Conservation (phyloP, 2,888 invertebrate species). For the Suillia variegata region DNA sequence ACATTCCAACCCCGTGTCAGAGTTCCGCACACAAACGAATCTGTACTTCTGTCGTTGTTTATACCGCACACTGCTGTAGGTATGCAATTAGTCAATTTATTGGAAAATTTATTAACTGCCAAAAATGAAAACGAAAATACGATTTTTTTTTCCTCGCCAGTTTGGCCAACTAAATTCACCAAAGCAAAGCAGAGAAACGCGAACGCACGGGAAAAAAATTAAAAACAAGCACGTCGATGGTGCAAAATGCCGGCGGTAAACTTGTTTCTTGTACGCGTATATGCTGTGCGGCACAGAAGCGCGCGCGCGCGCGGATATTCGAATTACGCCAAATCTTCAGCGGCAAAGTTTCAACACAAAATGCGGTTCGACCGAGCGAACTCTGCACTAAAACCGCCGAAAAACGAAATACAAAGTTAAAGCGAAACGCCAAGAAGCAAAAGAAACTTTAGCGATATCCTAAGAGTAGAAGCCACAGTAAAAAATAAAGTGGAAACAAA, state of each 20-base stretch:
- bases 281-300: constrained; percentile 24
- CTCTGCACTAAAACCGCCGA: no score
- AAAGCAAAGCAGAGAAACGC: constrained; percentile 21
- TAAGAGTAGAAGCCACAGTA: neutral
- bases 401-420: constrained; percentile 2
- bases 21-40: no score
- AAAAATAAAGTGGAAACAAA: neutral
- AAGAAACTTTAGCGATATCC: no score
- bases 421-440: neutral
- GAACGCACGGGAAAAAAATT: neutral
- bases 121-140: constrained; percentile 43
- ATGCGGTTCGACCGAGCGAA: neutral
- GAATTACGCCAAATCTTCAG: neutral
- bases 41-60: no score
- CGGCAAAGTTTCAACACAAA: constrained; percentile 14
- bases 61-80: constrained; percentile 46
- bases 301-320: no score
- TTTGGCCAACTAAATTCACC: constrained; percentile 27
- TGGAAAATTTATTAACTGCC: constrained; percentile 53
- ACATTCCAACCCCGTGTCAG: no score
- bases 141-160: no score
- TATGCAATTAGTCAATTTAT: constrained; percentile 57
- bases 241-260: constrained; percentile 54
- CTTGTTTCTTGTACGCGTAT: constrained; percentile 20
- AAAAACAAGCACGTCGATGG: constrained; percentile 22